Base-by-base conservation (phyloP, 35 echinoderm and acorn worm species). In the Acanthaster planci region DNA sequence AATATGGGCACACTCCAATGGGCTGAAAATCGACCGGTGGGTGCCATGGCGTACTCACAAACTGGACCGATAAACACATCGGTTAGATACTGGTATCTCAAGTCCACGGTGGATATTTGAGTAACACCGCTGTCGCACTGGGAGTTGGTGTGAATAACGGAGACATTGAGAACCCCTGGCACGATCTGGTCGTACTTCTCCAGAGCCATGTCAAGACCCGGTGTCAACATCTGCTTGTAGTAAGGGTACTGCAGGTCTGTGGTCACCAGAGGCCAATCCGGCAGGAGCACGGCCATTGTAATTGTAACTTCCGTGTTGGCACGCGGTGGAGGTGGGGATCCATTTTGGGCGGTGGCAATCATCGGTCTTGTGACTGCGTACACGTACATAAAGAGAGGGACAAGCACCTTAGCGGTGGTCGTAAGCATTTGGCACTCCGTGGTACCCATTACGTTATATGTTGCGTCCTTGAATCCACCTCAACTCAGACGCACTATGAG, bases 161-260 rank as follows among this genome's bases (percentile, higher is more conserved):
- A 54, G 26, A 93, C 80, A 30, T 89, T 85, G 16, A 17, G 26
- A 35, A 54, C 37, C 34, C 78, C 78, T 27, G 84, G 56, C 23
- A 88, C 59, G 34, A 21, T 52, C 14, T 8, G 17, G 14, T 23
- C 44, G 1, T 85, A 81, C n/a, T 42, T 76, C 59, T 85, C 59
- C 7, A 89, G 67, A 1, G 91, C 91, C 32, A 93, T 93, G 68
- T 93, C 91, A 23, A 93, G 32, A 9, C 80, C 91, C 79, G 91
- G 91, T 15, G 38, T 37, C 8, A 84, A 31, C 91, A 93, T 93
- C 54, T 93, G 80, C 37, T 64, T 39, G 76, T 84, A 84, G 76
- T 79, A 93, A 72, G 91, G 91, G 10, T 88, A 93, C 40, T 54
- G 86, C 9, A 38, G 79, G 40, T 82, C 37, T 0, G 51, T 80